Conservation (phyloP, 2,888 invertebrate genomes). For the Ariolimax columbianus region DNA sequence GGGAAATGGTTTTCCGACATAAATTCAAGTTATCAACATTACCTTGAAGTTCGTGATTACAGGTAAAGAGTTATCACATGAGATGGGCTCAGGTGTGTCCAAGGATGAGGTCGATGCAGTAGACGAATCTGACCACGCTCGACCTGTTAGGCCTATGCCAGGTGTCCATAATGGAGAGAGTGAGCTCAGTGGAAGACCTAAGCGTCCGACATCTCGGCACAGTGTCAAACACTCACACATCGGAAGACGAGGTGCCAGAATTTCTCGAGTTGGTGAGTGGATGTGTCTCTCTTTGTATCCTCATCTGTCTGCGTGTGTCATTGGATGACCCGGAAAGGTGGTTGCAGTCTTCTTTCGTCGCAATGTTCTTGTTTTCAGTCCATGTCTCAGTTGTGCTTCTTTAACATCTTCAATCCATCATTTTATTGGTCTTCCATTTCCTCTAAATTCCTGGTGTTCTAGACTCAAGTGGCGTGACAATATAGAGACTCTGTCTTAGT, state of each 20-base stretch:
- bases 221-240: conserved; percentile 21
- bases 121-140: conserved; percentile 53
- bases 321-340: too few species aligned
- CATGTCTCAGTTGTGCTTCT: too few species aligned
- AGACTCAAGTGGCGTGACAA: too few species aligned
- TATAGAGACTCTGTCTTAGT: too few species aligned
- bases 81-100: conserved; percentile 70
- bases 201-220: conserved; percentile 36
- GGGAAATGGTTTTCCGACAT: neutral
- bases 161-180: conserved; percentile 53
- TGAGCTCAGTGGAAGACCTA: conserved; percentile 47
- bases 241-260: neutral
- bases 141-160: conserved; percentile 51
- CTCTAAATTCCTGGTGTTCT: too few species aligned
- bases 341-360: too few species aligned
- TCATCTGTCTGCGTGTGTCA: too few species aligned
- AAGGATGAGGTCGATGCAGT: conserved; percentile 63
- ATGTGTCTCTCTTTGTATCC: too few species aligned
- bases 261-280: conserved; percentile 43
- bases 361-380: too few species aligned
- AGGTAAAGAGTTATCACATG: neutral
- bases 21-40: neutral
- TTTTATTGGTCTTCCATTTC: too few species aligned
- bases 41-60: neutral
- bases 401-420: too few species aligned